These are phyloP conservation scores for Mustelus asterias DNA, from an alignment of 2,113 vertebrate species.

Conservation along the genomic window DNA sequence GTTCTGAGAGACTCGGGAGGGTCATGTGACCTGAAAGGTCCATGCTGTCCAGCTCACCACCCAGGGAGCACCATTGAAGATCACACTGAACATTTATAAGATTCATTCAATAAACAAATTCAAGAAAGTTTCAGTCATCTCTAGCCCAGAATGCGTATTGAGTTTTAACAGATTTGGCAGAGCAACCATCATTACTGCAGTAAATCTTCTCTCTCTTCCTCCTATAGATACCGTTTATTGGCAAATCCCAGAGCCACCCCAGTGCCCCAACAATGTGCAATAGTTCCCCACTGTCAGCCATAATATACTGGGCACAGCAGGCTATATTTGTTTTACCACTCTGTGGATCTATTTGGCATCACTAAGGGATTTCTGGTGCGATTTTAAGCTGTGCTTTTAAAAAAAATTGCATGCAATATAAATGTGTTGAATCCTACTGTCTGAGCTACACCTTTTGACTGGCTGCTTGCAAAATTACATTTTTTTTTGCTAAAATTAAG, in stretches of 20 bases:
- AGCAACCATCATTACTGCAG: not conserved
- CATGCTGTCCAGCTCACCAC: not conserved
- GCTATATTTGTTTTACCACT: not conserved
- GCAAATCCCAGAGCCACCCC: not conserved
- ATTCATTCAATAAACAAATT: not conserved
- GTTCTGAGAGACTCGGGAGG: no score
- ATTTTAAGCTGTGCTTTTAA: not conserved
- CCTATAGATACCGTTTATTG: not conserved
- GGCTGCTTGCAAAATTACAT: not conserved
- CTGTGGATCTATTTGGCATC: not conserved
- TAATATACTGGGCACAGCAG: not conserved
- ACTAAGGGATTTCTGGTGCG: not conserved
- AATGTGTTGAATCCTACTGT: not conserved
- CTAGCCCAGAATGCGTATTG: not conserved
- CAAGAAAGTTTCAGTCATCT: not conserved
- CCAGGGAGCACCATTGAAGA: not conserved
- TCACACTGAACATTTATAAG: no score
- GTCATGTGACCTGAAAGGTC: no score
- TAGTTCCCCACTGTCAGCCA: not conserved
- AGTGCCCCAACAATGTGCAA: not conserved
- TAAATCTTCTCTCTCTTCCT: not conserved
- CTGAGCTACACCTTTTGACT: not conserved
- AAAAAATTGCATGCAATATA: not conserved
- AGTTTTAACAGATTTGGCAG: not conserved
- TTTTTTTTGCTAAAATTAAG: not conserved